Evolutionary conservation across 2,797 vertebrate species (phyloP).

Genomic region (Pseudopleuronectes americanus): DNA sequence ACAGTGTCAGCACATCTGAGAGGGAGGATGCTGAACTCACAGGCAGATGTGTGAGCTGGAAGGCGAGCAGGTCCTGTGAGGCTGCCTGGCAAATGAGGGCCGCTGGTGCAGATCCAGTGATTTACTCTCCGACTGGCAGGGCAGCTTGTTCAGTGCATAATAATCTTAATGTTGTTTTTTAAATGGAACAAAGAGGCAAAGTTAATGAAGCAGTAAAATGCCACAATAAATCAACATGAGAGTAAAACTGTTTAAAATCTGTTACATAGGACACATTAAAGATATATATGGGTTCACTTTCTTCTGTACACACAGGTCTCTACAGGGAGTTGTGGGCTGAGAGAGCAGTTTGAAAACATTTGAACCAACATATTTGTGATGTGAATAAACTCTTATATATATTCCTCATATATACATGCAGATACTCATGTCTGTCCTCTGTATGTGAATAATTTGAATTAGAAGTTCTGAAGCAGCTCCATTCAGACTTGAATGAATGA

Average conservation of each 20-base stretch:
- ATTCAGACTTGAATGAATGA: slow-evolving; percentile 1
- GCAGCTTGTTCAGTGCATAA: slow-evolving; percentile 12
- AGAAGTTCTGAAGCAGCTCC: too few relatives aligned
- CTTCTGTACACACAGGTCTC: slow-evolving; percentile 16
- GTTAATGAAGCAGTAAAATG: slow-evolving; percentile 13
- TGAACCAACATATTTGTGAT: background rate
- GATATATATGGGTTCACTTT: slow-evolving; percentile 3
- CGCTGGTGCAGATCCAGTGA: slow-evolving; percentile 17
- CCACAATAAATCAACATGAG: slow-evolving; percentile 3
- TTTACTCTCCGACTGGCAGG: slow-evolving; percentile 24
- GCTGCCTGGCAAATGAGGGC: slow-evolving; percentile 18
- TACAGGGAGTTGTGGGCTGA: slow-evolving; percentile 9
- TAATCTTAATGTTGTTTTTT: slow-evolving; percentile 1
- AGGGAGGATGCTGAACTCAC: slow-evolving; percentile 34
- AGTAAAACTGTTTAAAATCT: background rate
- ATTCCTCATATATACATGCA: slow-evolving; percentile 10
- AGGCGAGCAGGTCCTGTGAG: slow-evolving; percentile 33
- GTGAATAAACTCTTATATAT: slow-evolving; percentile 1
- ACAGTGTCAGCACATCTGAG: slow-evolving; percentile 53
- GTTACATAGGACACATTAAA: slow-evolving; percentile 11
- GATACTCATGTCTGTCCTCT: background rate
- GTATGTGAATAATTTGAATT: slow-evolving; percentile 27
- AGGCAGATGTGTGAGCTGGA: slow-evolving; percentile 34
- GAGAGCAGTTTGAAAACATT: slow-evolving; percentile 4
- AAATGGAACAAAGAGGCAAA: background rate